Evolutionary conservation across 2,888 invertebrate genomes (phyloP).

Genomic region (Ectobius pallidus): DNA sequence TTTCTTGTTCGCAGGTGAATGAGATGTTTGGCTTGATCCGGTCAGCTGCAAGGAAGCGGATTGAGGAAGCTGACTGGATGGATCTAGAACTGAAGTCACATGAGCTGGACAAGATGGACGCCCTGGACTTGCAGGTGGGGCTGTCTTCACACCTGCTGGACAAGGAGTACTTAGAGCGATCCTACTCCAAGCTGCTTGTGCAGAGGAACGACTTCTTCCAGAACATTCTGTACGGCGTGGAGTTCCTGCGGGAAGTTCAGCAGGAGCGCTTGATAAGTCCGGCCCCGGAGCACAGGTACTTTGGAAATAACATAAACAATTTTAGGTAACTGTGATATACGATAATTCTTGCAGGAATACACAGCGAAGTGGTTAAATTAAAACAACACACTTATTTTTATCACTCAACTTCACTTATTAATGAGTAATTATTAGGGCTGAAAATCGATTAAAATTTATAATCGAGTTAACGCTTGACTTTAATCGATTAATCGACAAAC

Average conservation of each 20-base stretch:
- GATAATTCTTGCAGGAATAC: too few species aligned
- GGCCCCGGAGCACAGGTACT: conserved; percentile 53
- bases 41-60: conserved; percentile 46
- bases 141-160: conserved; percentile 53
- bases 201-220: conserved; percentile 60
- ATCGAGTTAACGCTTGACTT: too few species aligned
- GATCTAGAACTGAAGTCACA: conserved; percentile 48
- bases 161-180: conserved; percentile 53
- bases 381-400: too few species aligned
- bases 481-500: too few species aligned
- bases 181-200: conserved; percentile 55
- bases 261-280: conserved; percentile 53
- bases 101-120: conserved; percentile 54
- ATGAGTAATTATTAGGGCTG: too few species aligned
- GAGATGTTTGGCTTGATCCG: conserved; percentile 50
- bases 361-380: too few species aligned
- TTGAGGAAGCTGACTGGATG: conserved; percentile 47
- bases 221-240: conserved; percentile 57
- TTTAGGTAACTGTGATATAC: not conserved
- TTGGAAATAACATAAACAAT: conserved; percentile 18
- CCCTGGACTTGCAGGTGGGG: conserved; percentile 57
- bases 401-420: too few species aligned
- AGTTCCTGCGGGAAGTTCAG: conserved; percentile 55
- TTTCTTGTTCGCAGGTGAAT: too few species aligned
- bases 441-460: too few species aligned